A percentile compares a stretch with the other conserved stretches of the same genome.
Conservation (phyloP, 2,888 invertebrate genomes). For the Acrobasis repandana region DNA sequence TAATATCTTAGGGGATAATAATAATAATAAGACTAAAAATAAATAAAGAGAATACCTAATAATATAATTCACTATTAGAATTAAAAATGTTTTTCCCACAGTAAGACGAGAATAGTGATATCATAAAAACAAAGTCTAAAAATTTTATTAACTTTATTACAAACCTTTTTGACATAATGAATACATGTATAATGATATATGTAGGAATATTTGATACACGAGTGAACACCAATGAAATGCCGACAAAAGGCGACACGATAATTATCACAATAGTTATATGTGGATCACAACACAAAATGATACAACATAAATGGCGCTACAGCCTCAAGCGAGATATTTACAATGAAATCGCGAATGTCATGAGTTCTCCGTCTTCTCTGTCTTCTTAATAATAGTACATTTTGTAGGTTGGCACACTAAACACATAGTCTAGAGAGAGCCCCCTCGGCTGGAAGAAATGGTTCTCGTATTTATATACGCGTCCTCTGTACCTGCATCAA, state of each 20-base stretch:
- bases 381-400: slow-evolving; percentile 74
- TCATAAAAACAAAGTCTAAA: slow-evolving; percentile 59
- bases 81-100: not conserved
- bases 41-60: too few species aligned
- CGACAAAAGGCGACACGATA: slow-evolving; percentile 45
- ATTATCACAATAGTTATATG: slow-evolving; percentile 74
- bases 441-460: slow-evolving; percentile 81
- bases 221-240: slow-evolving; percentile 39
- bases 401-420: slow-evolving; percentile 79
- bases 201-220: slow-evolving; percentile 36
- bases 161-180: slow-evolving; percentile 49
- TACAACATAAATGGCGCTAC: slow-evolving; percentile 54
- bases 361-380: slow-evolving; percentile 39
- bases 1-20: too few species aligned
- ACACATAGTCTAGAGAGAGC: slow-evolving; percentile 75
- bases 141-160: slow-evolving; percentile 66
- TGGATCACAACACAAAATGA: slow-evolving; percentile 71
- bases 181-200: slow-evolving; percentile 38
- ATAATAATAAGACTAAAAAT: too few species aligned
- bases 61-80: too few species aligned
- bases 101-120: slow-evolving; percentile 2
- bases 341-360: slow-evolving; percentile 48
- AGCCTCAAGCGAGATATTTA: slow-evolving; percentile 60
- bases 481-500: slow-evolving; percentile 82
- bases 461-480: slow-evolving; percentile 81